Evolutionary conservation across 2,797 vertebrate genomes (phyloP).

Genomic region (Ptychadena robeensis): DNA sequence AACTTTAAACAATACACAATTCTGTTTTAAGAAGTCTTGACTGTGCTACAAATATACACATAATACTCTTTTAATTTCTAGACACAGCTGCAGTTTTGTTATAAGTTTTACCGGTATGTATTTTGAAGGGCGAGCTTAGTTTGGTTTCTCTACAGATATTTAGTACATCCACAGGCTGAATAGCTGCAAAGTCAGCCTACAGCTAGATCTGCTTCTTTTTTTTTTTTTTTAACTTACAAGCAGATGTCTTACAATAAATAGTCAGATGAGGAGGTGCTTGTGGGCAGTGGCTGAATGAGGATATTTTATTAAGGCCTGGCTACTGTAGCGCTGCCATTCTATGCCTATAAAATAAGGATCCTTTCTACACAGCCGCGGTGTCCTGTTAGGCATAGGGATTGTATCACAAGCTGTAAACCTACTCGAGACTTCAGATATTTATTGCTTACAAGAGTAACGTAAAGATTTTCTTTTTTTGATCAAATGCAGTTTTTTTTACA

Average conservation of each 20-base stretch:
- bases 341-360: slow-evolving; percentile 12
- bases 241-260: slow-evolving; percentile 1
- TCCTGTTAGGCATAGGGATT: background rate
- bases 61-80: too few species aligned
- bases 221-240: background rate
- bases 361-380: slow-evolving; percentile 19
- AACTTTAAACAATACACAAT: too few species aligned
- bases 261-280: slow-evolving; percentile 1
- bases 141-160: background rate
- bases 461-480: too few species aligned
- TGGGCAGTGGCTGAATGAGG: slow-evolving; percentile 28
- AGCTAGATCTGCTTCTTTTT: background rate
- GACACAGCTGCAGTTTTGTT: too few species aligned
- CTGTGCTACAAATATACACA: too few species aligned
- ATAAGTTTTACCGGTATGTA: too few species aligned
- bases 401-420: background rate
- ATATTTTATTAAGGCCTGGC: slow-evolving; percentile 30
- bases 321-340: slow-evolving; percentile 21
- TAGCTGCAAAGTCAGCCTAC: background rate
- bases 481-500: background rate
- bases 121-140: background rate
- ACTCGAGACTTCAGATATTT: background rate
- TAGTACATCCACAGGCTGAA: background rate
- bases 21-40: too few species aligned
- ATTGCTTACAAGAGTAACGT: background rate